Evolutionary conservation across 2,797 vertebrate species (phyloP), one percentile per base, ranked within the genome.

Genomic region (Serranus cabrilla): DNA sequence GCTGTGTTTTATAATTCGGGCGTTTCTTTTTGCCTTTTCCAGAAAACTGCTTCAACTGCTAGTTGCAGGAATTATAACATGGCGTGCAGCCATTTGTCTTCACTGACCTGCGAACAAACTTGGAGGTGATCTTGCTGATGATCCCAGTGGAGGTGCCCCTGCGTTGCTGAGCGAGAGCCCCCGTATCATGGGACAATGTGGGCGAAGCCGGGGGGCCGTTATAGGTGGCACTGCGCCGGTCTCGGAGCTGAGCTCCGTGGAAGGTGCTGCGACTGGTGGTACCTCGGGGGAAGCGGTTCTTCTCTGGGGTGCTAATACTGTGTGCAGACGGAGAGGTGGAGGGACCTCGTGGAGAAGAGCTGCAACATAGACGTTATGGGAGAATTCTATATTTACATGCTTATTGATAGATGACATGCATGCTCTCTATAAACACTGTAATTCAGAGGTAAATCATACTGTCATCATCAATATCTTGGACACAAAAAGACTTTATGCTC

Each of bases 91-190:
- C 0, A 1, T 52, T 51, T 34, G 14, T 60, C 55, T 12, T 42
- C 51, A 87, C 97, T 95, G 89, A 99, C 98, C 98, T 99, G 95
- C 98, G 98, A 7, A 96, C 97, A 68, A 99, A 99, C 92, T 98
- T 98, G 87, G 98, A 99, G 58, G 98, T 98, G 92, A 99, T 97
- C 92, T 99, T 99, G 96, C 98, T 95, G 88, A 99, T 99, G 89
- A 99, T 96, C 43, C 98, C 98, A 0, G 98, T 98, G 45, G 98
- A 98, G 0, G 98, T 98, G 16, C 98, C 98, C 76, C 97, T 94
- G 74, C 97, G 93, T 66, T 96, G 95, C 43, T 99, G 98, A 1
- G 96, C 95, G 1, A 99, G 96, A 7, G 97, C 96, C 4, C 96
- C 97, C 0, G 96, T 95, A 71, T 99, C 98, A 0, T 99, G 98